These are phyloP conservation scores for Aphaenogaster ashmeadi DNA, from an alignment of 1,140 invertebrate species.

Conservation along the genomic window DNA sequence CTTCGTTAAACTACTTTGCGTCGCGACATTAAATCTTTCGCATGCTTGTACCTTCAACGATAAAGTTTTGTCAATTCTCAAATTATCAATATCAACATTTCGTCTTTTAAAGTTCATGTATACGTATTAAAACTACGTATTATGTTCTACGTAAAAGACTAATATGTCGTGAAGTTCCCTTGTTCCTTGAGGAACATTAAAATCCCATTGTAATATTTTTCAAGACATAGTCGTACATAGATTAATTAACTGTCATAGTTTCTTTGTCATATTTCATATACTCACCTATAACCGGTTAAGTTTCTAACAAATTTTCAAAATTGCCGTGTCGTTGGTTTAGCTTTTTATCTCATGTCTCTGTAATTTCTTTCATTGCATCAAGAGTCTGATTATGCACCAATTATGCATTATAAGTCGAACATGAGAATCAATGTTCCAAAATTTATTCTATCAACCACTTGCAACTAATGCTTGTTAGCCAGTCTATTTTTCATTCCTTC, in stretches of 20 bases:
- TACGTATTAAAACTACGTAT: slow-evolving; percentile 2
- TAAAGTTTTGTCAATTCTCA: background rate
- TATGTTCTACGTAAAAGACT: background rate
- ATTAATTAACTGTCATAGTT: background rate
- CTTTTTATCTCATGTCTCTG: background rate
- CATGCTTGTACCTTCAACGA: background rate
- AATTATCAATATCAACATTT: slow-evolving; percentile 7
- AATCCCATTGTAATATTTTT: background rate
- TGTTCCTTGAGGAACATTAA: background rate
- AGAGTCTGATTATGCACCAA: background rate
- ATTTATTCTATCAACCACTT: background rate
- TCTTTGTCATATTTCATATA: background rate
- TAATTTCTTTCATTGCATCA: slow-evolving; percentile 15
- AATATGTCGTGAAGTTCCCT: background rate
- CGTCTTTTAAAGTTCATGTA: background rate
- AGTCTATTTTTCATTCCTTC: background rate
- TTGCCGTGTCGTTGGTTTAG: background rate
- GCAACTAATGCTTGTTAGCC: background rate
- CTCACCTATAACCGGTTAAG: background rate
- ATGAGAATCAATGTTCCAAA: background rate
- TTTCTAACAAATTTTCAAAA: background rate
- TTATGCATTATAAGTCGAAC: background rate
- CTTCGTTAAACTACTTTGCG: background rate
- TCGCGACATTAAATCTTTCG: background rate
- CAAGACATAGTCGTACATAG: background rate